A percentile compares a stretch with the other conserved stretches of the same genome.
These are phyloP conservation scores for Magallana gigas DNA, from an alignment of 1,140 invertebrate genomes.

Conservation along the genomic window DNA sequence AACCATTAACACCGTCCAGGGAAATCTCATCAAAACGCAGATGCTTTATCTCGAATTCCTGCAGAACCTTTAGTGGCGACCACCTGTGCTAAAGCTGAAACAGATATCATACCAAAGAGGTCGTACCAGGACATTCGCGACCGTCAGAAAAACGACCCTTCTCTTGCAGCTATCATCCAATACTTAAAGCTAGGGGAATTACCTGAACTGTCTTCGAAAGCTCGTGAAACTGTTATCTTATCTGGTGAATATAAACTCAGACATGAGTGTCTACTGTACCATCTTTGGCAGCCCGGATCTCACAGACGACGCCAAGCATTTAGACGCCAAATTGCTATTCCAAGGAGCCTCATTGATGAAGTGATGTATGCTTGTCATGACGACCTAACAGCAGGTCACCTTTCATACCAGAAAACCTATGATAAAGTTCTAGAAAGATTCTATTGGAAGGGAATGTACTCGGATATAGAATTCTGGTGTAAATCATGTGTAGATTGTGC, in stretches of 20 bases:
- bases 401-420: conserved; percentile 43
- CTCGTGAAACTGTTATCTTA: neutral
- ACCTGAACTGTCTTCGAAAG: neutral
- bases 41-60: conserved; percentile 18
- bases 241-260: conserved; percentile 26
- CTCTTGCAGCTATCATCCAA: neutral
- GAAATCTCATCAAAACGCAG: conserved; percentile 49
- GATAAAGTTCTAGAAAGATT: conserved; percentile 46
- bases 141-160: conserved; percentile 32
- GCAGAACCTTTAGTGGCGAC: neutral
- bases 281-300: conserved; percentile 1
- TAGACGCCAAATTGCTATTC: neutral
- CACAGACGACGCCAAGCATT: neutral
- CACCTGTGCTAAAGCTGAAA: neutral
- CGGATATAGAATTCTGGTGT: conserved; percentile 42
- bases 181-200: conserved; percentile 30
- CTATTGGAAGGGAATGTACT: conserved; percentile 46
- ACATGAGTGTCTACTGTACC: neutral
- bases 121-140: neutral
- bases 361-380: conserved; percentile 39
- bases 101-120: neutral
- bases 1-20: neutral
- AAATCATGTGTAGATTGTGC: conserved; percentile 45
- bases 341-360: conserved; percentile 19
- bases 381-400: conserved; percentile 49